Conservation (phyloP, 2,888 invertebrate species). For the Unio delphinus region DNA sequence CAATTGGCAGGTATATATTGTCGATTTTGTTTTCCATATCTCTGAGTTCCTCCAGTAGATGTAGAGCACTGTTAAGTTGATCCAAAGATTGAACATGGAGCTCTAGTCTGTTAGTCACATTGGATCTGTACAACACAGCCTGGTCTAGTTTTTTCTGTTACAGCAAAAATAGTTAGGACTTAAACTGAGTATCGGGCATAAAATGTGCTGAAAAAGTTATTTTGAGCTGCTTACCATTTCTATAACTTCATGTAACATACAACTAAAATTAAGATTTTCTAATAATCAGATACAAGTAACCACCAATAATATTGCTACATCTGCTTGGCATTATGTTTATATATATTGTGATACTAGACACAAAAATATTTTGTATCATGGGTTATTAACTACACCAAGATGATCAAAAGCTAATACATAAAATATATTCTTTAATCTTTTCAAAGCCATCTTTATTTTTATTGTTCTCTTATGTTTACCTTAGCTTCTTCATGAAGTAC, state of each 20-base stretch:
- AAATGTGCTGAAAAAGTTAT: too few relatives aligned
- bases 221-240: too few relatives aligned
- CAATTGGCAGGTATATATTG: constrained; percentile 70
- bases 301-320: too few relatives aligned
- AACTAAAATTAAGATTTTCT: too few relatives aligned
- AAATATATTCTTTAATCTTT: background rate
- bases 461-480: constrained; percentile 41
- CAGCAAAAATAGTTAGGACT: too few relatives aligned
- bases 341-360: too few relatives aligned
- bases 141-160: constrained; percentile 67
- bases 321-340: too few relatives aligned
- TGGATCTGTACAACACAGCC: constrained; percentile 63
- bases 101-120: constrained; percentile 65
- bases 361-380: background rate
- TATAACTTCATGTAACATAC: too few relatives aligned
- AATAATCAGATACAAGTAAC: too few relatives aligned
- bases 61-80: constrained; percentile 69
- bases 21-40: constrained; percentile 72
- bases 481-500: constrained; percentile 69
- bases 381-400: background rate
- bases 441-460: background rate
- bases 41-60: constrained; percentile 69
- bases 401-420: background rate
- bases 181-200: too few relatives aligned
- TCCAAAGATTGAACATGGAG: constrained; percentile 68